Evolutionary conservation across 2,113 vertebrate genomes (phyloP), one percentile per base, ranked within the genome.

Genomic region (Psittacus erithacus): DNA sequence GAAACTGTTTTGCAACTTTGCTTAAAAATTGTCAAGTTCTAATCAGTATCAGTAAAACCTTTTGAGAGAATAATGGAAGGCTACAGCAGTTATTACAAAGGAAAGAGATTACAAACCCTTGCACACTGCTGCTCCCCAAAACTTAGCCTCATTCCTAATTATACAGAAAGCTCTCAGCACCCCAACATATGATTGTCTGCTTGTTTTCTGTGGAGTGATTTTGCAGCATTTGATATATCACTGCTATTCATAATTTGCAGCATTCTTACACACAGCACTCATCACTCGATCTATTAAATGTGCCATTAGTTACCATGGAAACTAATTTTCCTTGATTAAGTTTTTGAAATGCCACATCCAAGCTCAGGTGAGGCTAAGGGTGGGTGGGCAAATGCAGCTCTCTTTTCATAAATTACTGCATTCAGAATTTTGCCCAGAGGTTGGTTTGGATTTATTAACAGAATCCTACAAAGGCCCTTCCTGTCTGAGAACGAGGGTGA

Each of bases 261-360:
- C 82, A n/a, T 93, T 94, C 68, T 80, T 24, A 29, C 44, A 31
- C 57, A 14, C 89, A 43, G 80, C 77, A 49, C 93, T 97, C 94
- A 85, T 94, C 70, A 59, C 85, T 92, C 33, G 3, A 41, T n/a
- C 78, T 82, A 73, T 90, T 90, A 95, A 96, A 95, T 65, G 92
- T 10, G 2, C 92, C 68, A 38, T 94, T 92, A 85, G 91, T 97
- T 94, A 93, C 96, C 96, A 96, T 79, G 74, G 96, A 90, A 97
- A 97, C 96, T 91, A 27, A 91, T 95, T 96, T 94, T 94, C 81
- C 86, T 88, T 82, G 80, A 90, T 95, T 93, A 88, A 83, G 75
- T 50, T 92, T 95, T 94, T 46, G 9, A 88, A 88, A 83, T 38
- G 18, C 43, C 89, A 81, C 33, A 41, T 86, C 81, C 81, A 5